Evolutionary conservation across 2,797 vertebrate species (phyloP).

Genomic region (Falco naumanni): DNA sequence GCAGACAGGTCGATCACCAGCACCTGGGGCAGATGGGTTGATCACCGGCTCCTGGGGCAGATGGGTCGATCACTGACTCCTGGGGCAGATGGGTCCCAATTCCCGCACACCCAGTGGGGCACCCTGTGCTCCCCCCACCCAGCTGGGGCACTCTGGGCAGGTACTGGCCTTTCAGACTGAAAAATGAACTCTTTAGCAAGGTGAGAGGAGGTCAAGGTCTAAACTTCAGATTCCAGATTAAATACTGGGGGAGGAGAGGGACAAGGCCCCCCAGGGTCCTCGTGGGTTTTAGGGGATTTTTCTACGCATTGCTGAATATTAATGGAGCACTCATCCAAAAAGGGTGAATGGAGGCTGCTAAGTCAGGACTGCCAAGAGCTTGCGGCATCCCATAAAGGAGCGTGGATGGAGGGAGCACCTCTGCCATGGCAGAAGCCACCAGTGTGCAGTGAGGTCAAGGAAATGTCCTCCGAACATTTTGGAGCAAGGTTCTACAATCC

Average conservation of each 20-base stretch:
- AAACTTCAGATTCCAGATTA: accelerated
- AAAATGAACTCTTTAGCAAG: accelerated
- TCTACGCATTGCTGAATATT: accelerated
- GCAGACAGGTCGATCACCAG: no score
- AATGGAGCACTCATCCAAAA: neutral
- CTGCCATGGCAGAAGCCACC: neutral
- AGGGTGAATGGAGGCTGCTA: neutral
- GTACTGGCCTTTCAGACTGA: accelerated
- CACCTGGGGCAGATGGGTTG: no score
- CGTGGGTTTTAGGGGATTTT: neutral
- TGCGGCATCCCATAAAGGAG: neutral
- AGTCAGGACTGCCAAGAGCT: neutral
- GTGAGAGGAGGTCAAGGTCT: accelerated
- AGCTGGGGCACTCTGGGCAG: neutral
- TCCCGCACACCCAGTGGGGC: no score
- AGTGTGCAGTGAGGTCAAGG: accelerated
- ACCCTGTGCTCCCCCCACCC: neutral
- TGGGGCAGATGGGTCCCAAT: no score
- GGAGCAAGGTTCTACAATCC: neutral
- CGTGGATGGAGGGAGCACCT: neutral
- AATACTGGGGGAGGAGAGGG: accelerated
- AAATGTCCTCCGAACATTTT: neutral
- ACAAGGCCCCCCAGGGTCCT: neutral
- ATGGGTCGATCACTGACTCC: no score
- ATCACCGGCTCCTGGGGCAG: no score